Base-by-base conservation (phyloP, 2,113 vertebrate species). In the Echinops telfairi region DNA sequence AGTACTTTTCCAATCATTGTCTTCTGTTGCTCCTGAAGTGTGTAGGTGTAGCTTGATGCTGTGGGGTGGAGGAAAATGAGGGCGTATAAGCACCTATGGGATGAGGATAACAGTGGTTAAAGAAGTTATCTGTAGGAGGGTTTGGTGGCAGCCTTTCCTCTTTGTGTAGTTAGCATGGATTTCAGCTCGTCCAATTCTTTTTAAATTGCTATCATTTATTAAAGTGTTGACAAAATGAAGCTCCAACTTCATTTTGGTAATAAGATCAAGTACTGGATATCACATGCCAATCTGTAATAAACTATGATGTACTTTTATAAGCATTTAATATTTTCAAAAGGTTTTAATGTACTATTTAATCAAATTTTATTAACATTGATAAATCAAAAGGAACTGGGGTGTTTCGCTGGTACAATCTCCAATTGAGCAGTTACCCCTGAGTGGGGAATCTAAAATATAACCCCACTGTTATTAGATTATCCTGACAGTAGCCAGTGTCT, bases 91-190 rank as follows among this genome's bases (percentile, higher is more conserved):
- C 1, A 57, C 10, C 8, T 12, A 29, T 29, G 10, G 6, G 12
- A 6, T 10, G 20, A 89, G 25, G 20, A 8, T 4, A 43, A 10
- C 22, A 36, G 9, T 29, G 31, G 40, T 0, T 14, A 17, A n/a
- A 76, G 11, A 22, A 82, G 6, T 10, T 82, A 0, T 16, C 2
- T 2, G 70, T 23, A 71, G 1, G 57, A n/a, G 75, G 16, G 0
- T 22, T 4, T 0, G 20, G 20, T 0, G 0, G 10, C 10, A 47
- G 36, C 6, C 29, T 29, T 5, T 12, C 4, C 1, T 62, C 33
- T 53, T 17, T 14, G 12, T 0, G 1, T 0, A 2, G 20, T 73
- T 6, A 2, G 20, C 9, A 2, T 3, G 0, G 29, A 3, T 43
- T 6, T 7, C 5, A 71, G 38, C 9, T 8, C 8, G 0, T 19